A percentile compares a stretch with the other conserved stretches of the same genome.
phyloP scores from a whole-genome alignment of 2,888 invertebrate species.

The Lycaena phlaeas region DNA sequence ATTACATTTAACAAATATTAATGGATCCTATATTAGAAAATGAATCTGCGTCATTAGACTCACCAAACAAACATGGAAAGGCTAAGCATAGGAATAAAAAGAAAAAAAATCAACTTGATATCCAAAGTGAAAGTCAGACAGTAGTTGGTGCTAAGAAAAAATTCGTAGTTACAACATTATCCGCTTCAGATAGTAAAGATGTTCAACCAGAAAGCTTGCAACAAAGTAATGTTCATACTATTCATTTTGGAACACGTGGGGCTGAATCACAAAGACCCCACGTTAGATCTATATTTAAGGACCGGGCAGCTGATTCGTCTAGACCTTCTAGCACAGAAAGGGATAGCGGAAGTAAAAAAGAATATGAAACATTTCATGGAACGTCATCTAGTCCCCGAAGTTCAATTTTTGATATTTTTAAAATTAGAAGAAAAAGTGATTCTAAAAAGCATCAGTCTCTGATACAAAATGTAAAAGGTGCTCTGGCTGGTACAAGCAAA shows the following conservation, averaged over 20 bases:
- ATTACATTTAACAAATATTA: conserved; percentile 25
- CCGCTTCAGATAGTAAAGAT: conserved; percentile 44
- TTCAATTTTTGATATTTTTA: conserved; percentile 67
- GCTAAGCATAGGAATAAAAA: conserved; percentile 58
- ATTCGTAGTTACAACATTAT: conserved; percentile 58
- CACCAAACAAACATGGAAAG: conserved; percentile 53
- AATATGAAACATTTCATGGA: conserved; percentile 67
- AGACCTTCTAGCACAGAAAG: conserved; percentile 58
- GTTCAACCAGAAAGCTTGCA: conserved; percentile 41
- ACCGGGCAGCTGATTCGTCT: conserved; percentile 42
- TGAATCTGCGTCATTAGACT: conserved; percentile 55
- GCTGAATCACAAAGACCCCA: conserved; percentile 62
- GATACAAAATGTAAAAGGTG: conserved; percentile 39
- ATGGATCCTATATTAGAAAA: conserved; percentile 71
- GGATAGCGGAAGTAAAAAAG: conserved; percentile 44
- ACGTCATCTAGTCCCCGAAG: conserved; percentile 65
- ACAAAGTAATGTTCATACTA: conserved; percentile 59
- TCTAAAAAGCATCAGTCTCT: conserved; percentile 51
- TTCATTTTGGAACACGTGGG: conserved; percentile 63
- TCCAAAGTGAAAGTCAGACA: conserved; percentile 47
- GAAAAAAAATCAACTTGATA: conserved; percentile 43
- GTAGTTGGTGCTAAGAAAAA: conserved; percentile 58
- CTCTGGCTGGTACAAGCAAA: conserved; percentile 33
- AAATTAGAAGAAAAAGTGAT: conserved; percentile 63
- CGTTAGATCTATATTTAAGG: conserved; percentile 60